Evolutionary conservation across 1,140 invertebrate genomes (phyloP), one percentile per base, ranked within the genome.

Genomic region (Atopsyche davidsoni): DNA sequence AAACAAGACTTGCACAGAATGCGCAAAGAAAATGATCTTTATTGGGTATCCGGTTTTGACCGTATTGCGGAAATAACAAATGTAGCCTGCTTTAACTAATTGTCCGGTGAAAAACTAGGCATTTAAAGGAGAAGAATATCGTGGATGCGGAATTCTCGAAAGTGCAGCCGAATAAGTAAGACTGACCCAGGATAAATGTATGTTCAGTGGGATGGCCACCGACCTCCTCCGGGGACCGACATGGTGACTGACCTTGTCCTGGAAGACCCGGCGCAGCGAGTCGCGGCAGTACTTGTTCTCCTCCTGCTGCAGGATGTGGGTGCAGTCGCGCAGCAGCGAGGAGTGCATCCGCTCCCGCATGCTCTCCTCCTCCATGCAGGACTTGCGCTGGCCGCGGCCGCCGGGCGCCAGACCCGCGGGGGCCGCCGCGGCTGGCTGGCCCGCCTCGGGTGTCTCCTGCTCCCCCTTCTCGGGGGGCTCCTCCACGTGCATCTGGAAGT

Each of bases 361-460:
- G 60, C 75, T 79, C 62, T 83, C 82, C 57, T 79, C 77, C 53
- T 84, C 82, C 79, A 82, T 82, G 18, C 75, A 77, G 41, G 78
- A 82, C 66, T 77, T 79, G 39, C 67, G 60, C 11, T 66, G 64
- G 2, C 61, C 60, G 38, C 54, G 63, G 19, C 65, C 58, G 1
- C 64, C 60, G 17, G 44, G 1, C 1, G 48, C 13, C 28, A 34
- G 18, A 28, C 6, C 21, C 2, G n/a, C 34, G 2, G 17, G 16
- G 13, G 41, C 23, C 45, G 11, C 16, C 3, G 6, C 7, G 23
- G 25, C 24, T 2, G 22, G n/a, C 7, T n/a, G 22, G 11, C 22
- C 40, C 3, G 7, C 40, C 6, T 22, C 22, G 11, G 34, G 6
- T 24, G 3, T 39, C 19, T 50, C 43, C n/a, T 7, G 25, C 23